These are phyloP conservation scores for Sandelia bainsii DNA, from an alignment of 2,797 vertebrate species.

Conservation along the genomic window DNA sequence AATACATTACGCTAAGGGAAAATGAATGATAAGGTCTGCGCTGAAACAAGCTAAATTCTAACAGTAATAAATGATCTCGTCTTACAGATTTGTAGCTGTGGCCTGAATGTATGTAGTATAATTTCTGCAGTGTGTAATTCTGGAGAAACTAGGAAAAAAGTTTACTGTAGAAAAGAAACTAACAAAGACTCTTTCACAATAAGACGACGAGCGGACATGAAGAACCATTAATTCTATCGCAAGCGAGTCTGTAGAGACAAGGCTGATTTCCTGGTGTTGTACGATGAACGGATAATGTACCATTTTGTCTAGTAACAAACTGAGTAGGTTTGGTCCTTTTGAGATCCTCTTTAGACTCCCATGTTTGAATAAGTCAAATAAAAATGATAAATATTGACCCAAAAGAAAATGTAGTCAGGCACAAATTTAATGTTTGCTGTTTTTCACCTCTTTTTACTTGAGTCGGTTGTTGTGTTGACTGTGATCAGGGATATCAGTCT, in stretches of 20 bases:
- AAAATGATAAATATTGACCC: too few species aligned
- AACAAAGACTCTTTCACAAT: background rate
- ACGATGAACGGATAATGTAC: background rate
- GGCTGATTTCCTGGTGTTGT: background rate
- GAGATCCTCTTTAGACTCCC: too few species aligned
- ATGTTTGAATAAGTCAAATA: too few species aligned
- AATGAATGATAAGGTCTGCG: background rate
- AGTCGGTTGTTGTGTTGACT: too few species aligned
- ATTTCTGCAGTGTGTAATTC: too few species aligned
- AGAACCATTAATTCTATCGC: background rate
- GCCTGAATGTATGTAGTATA: background rate
- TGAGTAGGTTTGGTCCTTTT: background rate
- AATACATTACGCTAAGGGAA: background rate
- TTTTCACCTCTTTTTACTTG: too few species aligned
- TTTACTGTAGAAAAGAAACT: background rate
- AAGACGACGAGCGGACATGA: background rate
- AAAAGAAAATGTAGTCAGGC: too few species aligned
- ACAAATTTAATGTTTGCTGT: too few species aligned
- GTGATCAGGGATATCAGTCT: too few species aligned
- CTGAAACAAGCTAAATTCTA: constrained; percentile 5
- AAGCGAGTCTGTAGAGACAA: background rate
- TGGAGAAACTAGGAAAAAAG: background rate
- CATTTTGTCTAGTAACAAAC: background rate
- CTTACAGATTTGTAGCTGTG: background rate
- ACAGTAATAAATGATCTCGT: background rate